A percentile compares a stretch with the other conserved stretches of the same genome.
phyloP scores from a whole-genome alignment of 2,113 vertebrate species.

The Suricata suricatta region DNA sequence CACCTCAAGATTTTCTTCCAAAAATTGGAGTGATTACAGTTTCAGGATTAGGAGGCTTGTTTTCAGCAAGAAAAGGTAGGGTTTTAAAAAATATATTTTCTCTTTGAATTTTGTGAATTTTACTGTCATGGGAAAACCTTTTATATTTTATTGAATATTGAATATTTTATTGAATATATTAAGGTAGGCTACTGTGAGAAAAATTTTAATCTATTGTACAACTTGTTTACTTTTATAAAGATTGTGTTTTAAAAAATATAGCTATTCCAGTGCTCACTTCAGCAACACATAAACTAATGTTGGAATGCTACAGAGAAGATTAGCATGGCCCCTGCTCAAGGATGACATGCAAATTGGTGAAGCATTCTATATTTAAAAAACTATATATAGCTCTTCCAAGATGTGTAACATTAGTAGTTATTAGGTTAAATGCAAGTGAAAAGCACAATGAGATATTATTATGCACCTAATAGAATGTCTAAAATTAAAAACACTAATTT shows the following conservation, averaged over 20 bases:
- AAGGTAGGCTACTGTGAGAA: neutral
- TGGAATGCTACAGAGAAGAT: too few relatives aligned
- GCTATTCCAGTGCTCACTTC: too few relatives aligned
- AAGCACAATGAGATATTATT: neutral
- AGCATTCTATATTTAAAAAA: neutral
- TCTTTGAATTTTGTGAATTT: conserved; percentile 38
- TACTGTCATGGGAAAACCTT: neutral
- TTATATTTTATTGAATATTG: conserved; percentile 20
- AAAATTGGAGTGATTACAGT: conserved; percentile 88
- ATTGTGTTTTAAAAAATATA: conserved; percentile 10
- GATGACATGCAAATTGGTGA: too few relatives aligned
- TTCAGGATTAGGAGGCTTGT: conserved; percentile 90
- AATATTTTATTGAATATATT: conserved; percentile 5
- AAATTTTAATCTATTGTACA: neutral
- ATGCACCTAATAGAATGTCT: neutral
- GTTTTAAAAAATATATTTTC: neutral
- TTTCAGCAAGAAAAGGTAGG: conserved; percentile 91
- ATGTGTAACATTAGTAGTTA: neutral
- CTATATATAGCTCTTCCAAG: neutral
- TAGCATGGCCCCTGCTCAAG: too few relatives aligned
- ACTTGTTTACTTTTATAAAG: neutral
- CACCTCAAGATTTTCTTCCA: conserved; percentile 91
- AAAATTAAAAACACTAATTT: neutral
- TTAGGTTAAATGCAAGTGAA: conserved; percentile 4
- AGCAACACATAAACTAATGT: too few relatives aligned